phyloP scores from a whole-genome alignment of 2,113 vertebrate species.

The Bostrychus sinensis region DNA sequence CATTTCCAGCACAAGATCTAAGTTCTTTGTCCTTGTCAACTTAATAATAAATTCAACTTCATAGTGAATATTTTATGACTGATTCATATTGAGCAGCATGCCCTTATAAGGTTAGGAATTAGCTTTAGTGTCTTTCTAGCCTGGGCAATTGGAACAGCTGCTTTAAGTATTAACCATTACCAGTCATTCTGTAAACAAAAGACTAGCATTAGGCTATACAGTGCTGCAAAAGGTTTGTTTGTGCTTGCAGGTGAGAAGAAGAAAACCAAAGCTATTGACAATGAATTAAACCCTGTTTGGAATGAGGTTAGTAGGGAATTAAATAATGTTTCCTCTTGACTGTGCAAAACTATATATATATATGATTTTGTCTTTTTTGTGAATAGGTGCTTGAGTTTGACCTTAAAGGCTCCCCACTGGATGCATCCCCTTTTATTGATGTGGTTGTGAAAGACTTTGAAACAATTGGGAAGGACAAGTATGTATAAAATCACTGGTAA shows the following conservation, averaged over 20 bases:
- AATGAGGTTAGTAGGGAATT: slow-evolving; percentile 85
- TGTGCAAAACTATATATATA: not conserved
- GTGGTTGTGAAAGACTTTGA: slow-evolving; percentile 95
- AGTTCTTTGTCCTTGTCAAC: not conserved
- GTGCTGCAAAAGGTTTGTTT: slow-evolving; percentile 4
- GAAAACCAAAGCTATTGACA: slow-evolving; percentile 94
- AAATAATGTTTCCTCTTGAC: not conserved
- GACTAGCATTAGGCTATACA: not conserved
- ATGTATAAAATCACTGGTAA: slow-evolving; percentile 63
- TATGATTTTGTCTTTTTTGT: slow-evolving; percentile 23
- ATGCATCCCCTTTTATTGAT: slow-evolving; percentile 86
- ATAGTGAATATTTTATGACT: slow-evolving; percentile 13
- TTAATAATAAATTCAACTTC: not conserved
- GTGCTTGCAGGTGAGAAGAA: slow-evolving; percentile 87
- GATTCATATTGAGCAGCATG: slow-evolving; percentile 11
- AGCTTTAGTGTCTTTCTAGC: not conserved
- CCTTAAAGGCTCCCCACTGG: slow-evolving; percentile 86
- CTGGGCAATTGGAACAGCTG: not conserved
- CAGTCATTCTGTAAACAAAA: not conserved
- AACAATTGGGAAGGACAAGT: slow-evolving; percentile 97
- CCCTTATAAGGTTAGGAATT: slow-evolving; percentile 66
- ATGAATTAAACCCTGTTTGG: slow-evolving; percentile 93
- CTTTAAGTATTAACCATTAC: not conserved
- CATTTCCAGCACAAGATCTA: not conserved
- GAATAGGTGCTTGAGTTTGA: slow-evolving; percentile 92